These are phyloP conservation scores for Desoria tigrina DNA, from an alignment of 2,888 invertebrate genomes.

Conservation along the genomic window DNA sequence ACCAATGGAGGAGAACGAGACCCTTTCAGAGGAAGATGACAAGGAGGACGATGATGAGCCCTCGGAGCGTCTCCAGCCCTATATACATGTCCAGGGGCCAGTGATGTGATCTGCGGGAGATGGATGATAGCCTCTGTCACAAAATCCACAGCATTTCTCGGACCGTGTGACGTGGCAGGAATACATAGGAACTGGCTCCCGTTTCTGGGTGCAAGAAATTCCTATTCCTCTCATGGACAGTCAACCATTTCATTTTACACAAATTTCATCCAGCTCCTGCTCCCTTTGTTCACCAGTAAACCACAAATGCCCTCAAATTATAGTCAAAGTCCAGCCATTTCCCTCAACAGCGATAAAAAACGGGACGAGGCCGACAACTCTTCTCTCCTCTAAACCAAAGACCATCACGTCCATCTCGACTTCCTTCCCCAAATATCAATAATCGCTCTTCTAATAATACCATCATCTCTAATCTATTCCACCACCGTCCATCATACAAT, in stretches of 20 bases:
- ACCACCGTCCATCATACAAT: no score
- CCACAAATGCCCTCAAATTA: slow-evolving; percentile 21
- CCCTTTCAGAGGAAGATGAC: slow-evolving; percentile 26
- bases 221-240: slow-evolving; percentile 16
- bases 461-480: no score
- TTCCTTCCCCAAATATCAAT: no score
- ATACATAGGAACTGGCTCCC: neutral
- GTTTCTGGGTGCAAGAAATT: neutral
- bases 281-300: slow-evolving; percentile 13
- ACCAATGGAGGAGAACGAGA: slow-evolving; percentile 25
- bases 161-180: slow-evolving; percentile 14
- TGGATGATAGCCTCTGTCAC: slow-evolving; percentile 37
- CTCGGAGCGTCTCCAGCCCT: slow-evolving; percentile 11
- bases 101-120: slow-evolving; percentile 20
- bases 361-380: no score
- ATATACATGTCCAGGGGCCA: neutral
- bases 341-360: no score
- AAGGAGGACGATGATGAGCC: slow-evolving; percentile 17
- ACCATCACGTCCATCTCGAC: no score
- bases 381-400: no score
- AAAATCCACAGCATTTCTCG: slow-evolving; percentile 17
- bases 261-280: slow-evolving; percentile 11
- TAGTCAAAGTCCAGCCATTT: slow-evolving; percentile 16
- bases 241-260: slow-evolving; percentile 12
- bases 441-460: no score